Evolutionary conservation across 2,888 invertebrate genomes (phyloP).

Genomic region (Oligia fasciuncula): DNA sequence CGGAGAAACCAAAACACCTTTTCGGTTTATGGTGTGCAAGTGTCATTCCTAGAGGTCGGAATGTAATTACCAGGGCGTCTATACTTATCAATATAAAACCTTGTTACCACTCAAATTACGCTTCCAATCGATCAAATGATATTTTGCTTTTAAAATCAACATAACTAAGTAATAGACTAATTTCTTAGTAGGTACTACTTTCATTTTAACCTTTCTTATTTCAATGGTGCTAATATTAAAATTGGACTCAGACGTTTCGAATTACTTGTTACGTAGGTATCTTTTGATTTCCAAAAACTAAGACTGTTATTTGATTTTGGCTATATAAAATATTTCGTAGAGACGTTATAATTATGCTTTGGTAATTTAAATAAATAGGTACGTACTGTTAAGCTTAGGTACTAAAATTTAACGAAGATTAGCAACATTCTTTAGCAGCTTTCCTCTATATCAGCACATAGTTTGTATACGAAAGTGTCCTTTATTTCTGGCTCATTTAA

Average conservation of each 20-base stretch:
- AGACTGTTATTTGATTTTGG: not conserved
- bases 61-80: not conserved
- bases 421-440: not conserved
- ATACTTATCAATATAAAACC: slow-evolving; percentile 8
- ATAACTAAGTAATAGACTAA: slow-evolving; percentile 1
- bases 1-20: not conserved
- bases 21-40: not conserved
- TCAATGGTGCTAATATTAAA: slow-evolving; percentile 36
- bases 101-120: slow-evolving; percentile 10
- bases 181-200: slow-evolving; percentile 26
- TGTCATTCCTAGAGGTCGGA: not conserved
- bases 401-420: not conserved
- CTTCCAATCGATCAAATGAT: not conserved
- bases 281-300: not conserved
- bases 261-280: not conserved
- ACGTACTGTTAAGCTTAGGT: not conserved
- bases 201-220: slow-evolving; percentile 21
- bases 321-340: not conserved
- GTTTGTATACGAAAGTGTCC: not conserved
- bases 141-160: slow-evolving; percentile 16
- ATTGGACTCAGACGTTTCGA: slow-evolving; percentile 28
- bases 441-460: not conserved
- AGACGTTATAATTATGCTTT: too few species aligned
- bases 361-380: not conserved
- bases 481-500: not conserved